Evolutionary conservation across 2,113 vertebrate genomes (phyloP), one percentile per base, ranked within the genome.

Genomic region (Psittacus erithacus): DNA sequence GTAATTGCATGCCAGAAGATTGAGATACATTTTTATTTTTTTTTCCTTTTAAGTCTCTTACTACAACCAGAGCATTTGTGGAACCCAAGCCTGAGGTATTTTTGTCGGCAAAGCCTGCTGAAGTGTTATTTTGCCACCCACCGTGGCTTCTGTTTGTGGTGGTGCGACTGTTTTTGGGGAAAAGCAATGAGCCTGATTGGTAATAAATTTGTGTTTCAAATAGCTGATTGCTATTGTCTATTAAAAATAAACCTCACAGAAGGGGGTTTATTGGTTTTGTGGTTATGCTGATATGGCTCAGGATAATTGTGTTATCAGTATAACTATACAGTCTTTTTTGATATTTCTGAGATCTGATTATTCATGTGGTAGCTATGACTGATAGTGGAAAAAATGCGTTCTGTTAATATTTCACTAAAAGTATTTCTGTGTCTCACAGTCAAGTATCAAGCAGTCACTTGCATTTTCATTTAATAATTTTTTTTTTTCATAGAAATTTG

Each of bases 291-390:
- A 64, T 44, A 17, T 31, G 55, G 28, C 44, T 80, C 5, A 43
- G 29, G 22, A 13, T 82, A 60, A 55, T 60, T 33, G 5, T 43
- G 3, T 57, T 74, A 11, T 20, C 74, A 47, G 3, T 82, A 4
- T 63, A n/a, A 85, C 13, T 71, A 6, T 0, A 0, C 1, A 6
- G 25, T 22, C 1, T 0, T 17, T 39, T 47, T 85, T 46, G 11
- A 0, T 71, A 23, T 46, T 90, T 87, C 74, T 73, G 52, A 67
- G 5, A 11, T 12, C 22, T 38, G 2, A 19, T n/a, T 75, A 47
- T 53, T 90, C 11, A 7, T 49, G 23, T 78, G 19, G 8, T 62
- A 65, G 8, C 35, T 81, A 9, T 62, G 35, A 52, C 25, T 75
- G 18, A 18, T 67, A 27, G 10, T 53, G 14, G 19, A 23, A 44